phyloP scores from a whole-genome alignment of 1,140 invertebrate species.

The Papilio machaon region DNA sequence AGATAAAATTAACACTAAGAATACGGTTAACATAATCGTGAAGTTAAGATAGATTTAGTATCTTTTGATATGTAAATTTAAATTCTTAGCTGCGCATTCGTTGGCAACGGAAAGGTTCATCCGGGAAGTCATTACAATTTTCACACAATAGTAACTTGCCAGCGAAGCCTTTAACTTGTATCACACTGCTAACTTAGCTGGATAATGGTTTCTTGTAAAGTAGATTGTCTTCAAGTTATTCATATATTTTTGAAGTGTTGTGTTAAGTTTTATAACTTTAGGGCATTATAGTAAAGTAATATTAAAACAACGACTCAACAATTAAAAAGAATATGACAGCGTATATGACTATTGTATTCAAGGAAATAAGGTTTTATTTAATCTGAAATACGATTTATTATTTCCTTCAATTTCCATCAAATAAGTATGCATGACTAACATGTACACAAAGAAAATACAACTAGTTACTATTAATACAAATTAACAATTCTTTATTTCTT shows the following conservation, averaged over 20 bases:
- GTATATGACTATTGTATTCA: too few species aligned
- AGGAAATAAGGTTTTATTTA: too few species aligned
- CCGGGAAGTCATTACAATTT: slow-evolving; percentile 25
- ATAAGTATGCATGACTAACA: too few species aligned
- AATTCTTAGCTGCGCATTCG: neutral
- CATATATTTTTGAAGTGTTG: neutral
- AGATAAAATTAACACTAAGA: neutral
- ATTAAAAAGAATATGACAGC: too few species aligned
- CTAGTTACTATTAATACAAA: too few species aligned
- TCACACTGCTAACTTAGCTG: neutral
- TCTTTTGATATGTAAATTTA: slow-evolving; percentile 17
- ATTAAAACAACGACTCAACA: neutral
- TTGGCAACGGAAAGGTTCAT: slow-evolving; percentile 23
- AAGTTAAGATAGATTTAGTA: slow-evolving; percentile 7
- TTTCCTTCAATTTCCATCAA: too few species aligned
- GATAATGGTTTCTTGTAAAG: neutral
- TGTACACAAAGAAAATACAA: too few species aligned
- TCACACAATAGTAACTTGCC: slow-evolving; percentile 17
- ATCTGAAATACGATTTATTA: too few species aligned
- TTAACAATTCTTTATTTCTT: too few species aligned
- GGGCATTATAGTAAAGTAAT: neutral
- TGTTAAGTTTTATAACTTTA: neutral
- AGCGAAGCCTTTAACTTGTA: neutral
- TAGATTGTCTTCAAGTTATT: neutral
- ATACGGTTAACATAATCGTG: neutral